Conservation (phyloP, 1,140 invertebrate genomes). For the Stegodyphus dumicola region DNA sequence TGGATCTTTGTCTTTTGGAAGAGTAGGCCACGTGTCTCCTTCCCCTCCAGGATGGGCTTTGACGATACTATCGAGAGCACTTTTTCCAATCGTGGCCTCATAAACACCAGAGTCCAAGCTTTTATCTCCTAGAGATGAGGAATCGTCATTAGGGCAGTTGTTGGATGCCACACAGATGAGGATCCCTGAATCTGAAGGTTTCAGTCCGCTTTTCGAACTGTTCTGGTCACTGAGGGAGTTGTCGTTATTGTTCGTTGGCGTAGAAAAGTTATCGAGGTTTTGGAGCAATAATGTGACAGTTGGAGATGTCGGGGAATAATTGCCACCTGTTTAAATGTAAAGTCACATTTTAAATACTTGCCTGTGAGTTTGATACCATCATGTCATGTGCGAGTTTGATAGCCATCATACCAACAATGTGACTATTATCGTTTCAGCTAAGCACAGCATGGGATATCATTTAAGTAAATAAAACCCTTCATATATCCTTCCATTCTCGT, state of each 20-base stretch:
- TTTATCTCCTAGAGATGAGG: constrained; percentile 74
- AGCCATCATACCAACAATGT: no score
- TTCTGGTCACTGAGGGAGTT: background rate
- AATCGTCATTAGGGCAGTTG: constrained; percentile 11
- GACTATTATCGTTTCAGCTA: no score
- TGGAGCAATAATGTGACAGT: constrained; percentile 14
- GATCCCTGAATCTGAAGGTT: constrained; percentile 37
- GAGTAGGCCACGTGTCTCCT: background rate
- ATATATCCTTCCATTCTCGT: no score
- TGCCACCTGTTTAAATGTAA: background rate
- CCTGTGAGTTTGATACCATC: background rate
- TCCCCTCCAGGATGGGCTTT: background rate
- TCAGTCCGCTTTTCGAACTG: background rate
- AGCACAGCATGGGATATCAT: no score
- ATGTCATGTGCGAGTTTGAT: background rate
- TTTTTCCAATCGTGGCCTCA: background rate
- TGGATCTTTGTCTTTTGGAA: constrained; percentile 18
- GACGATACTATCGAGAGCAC: background rate
- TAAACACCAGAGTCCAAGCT: constrained; percentile 49
- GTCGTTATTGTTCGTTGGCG: constrained; percentile 19
- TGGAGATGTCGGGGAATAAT: constrained; percentile 5
- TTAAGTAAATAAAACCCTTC: no score
- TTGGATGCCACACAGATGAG: constrained; percentile 11
- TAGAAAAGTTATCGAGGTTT: background rate
- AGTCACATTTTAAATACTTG: background rate